Evolutionary conservation across 2,797 vertebrate genomes (phyloP).

Genomic region (Tapera naevia): DNA sequence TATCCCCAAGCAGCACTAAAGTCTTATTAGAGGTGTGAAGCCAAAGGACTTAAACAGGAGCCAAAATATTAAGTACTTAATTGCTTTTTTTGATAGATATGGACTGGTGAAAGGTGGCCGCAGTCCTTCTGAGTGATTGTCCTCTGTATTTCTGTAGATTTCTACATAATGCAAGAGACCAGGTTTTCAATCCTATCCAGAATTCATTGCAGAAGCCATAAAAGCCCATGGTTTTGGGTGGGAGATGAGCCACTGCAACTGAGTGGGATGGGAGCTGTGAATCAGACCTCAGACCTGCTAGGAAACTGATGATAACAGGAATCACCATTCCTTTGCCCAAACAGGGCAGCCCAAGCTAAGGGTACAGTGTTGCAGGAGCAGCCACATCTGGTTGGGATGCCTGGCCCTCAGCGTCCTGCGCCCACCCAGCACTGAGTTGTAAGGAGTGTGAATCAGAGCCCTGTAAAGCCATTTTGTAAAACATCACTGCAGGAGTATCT

Average conservation of each 20-base stretch:
- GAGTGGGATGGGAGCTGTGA: not conserved
- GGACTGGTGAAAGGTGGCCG: not conserved
- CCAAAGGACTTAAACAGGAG: not conserved
- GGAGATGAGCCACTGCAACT: not conserved
- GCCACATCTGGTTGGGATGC: not conserved
- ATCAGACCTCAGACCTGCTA: not conserved
- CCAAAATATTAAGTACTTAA: not conserved
- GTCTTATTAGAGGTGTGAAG: not conserved
- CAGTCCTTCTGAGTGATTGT: not conserved
- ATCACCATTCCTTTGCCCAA: fast-evolving
- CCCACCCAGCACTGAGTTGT: not conserved
- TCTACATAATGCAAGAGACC: not conserved
- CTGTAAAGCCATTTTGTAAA: not conserved
- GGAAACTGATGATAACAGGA: not conserved
- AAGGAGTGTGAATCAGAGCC: not conserved
- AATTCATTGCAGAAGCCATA: fast-evolving
- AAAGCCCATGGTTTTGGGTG: not conserved
- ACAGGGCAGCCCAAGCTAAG: not conserved
- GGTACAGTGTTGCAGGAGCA: not conserved
- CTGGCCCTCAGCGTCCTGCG: not conserved
- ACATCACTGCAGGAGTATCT: not conserved
- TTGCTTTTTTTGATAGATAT: not conserved
- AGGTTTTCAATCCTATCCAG: not conserved
- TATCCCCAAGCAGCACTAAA: not conserved
- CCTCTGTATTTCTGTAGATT: not conserved